Percentiles rank a stretch among this genome's conserved stretches.
Conservation (phyloP, 2,113 vertebrate species). For the Anhinga rufa region DNA sequence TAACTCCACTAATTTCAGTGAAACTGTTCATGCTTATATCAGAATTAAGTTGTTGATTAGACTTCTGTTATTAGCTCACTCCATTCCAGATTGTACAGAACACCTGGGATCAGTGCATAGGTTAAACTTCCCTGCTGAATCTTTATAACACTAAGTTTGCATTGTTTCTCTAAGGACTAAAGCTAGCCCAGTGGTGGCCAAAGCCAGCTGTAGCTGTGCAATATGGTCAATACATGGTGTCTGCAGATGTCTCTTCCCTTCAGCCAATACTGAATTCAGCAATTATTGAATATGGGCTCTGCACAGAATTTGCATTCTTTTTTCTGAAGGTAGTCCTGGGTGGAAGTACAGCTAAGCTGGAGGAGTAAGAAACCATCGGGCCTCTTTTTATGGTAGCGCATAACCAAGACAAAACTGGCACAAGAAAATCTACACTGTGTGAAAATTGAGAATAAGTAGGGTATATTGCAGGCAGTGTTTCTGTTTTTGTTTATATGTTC, state of each 20-base stretch:
- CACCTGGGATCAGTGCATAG: fast-evolving
- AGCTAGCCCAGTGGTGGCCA: not conserved
- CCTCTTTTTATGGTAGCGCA: not conserved
- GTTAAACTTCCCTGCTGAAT: not conserved
- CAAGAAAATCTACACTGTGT: not conserved
- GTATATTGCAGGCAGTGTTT: not conserved
- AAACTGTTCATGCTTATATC: not conserved
- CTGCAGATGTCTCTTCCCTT: not conserved
- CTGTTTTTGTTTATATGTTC: not conserved
- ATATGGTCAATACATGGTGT: not conserved
- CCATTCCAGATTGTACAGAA: not conserved
- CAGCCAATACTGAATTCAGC: not conserved
- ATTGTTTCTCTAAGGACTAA: not conserved
- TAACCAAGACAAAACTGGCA: not conserved
- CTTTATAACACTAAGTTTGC: not conserved
- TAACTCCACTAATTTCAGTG: not conserved
- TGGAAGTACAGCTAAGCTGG: not conserved
- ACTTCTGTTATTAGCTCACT: not conserved
- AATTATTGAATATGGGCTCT: not conserved
- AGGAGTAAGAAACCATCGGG: not conserved
- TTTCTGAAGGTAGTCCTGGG: not conserved
- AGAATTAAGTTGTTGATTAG: not conserved
- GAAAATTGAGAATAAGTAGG: not conserved
- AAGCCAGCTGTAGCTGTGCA: not conserved
- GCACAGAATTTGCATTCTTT: not conserved